A percentile compares a stretch with the other conserved stretches of the same genome.
phyloP scores from a whole-genome alignment of 1,140 invertebrate species.

The Nylanderia fulva region DNA sequence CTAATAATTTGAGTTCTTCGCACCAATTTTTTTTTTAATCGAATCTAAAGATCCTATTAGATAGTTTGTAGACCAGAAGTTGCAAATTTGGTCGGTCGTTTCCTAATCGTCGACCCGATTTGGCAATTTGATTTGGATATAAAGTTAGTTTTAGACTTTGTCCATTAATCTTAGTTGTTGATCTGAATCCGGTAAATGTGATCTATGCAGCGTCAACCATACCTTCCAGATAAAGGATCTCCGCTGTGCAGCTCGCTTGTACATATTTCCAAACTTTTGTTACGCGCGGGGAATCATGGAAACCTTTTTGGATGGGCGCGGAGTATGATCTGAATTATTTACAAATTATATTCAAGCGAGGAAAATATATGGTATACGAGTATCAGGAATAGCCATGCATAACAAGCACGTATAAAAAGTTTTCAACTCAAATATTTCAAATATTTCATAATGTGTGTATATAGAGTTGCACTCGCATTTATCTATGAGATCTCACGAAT shows the following conservation, averaged over 20 bases:
- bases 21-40: not conserved
- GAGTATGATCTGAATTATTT: constrained; percentile 43
- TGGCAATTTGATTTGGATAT: constrained; percentile 27
- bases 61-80: not conserved
- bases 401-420: constrained; percentile 23
- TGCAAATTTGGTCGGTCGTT: constrained; percentile 8
- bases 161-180: constrained; percentile 49
- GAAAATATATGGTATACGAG: not conserved
- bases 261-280: constrained; percentile 8
- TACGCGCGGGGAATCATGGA: not conserved
- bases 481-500: not conserved
- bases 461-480: not conserved
- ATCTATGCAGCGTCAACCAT: constrained; percentile 11
- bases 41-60: not conserved
- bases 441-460: too few species aligned
- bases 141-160: constrained; percentile 30
- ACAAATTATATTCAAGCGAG: constrained; percentile 27
- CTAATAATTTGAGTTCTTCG: too few species aligned
- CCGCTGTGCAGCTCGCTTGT: not conserved
- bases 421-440: constrained; percentile 27
- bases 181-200: constrained; percentile 35
- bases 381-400: not conserved
- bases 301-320: not conserved
- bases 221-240: not conserved
- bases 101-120: constrained; percentile 21